A percentile compares a stretch with the other conserved stretches of the same genome.
Conservation (phyloP, 2,113 vertebrate species). For the Bolborhynchus lineola region DNA sequence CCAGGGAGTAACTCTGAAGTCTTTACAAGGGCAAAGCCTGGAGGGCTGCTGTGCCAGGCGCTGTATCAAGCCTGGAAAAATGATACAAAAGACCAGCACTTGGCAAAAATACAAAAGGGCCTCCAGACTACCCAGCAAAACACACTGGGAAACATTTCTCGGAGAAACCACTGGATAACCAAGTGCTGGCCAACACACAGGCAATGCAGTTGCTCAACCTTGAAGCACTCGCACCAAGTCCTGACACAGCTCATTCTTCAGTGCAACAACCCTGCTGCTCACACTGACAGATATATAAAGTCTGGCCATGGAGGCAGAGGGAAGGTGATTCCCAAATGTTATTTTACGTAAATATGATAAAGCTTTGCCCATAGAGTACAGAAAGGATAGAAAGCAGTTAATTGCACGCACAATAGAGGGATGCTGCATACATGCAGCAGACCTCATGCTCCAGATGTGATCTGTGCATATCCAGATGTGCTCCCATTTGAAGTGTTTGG, state of each 20-base stretch:
- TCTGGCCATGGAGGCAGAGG: neutral
- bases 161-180: neutral
- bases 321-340: neutral
- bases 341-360: neutral
- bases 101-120: neutral
- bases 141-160: neutral
- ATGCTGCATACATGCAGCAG: neutral
- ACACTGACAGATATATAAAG: neutral
- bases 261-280: neutral
- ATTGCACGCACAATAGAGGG: neutral
- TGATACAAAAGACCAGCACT: neutral
- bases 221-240: rapidly evolving
- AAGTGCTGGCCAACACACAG: rapidly evolving
- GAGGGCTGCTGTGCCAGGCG: neutral
- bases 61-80: neutral
- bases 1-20: neutral
- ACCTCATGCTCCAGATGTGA: neutral
- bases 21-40: neutral
- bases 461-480: neutral
- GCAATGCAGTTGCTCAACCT: neutral
- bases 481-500: neutral
- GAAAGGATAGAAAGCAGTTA: neutral
- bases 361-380: neutral
- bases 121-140: neutral
- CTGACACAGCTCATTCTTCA: neutral